These are phyloP conservation scores for Micromussa lordhowensis DNA, from an alignment of 92 coral and sea anemone species.

Conservation along the genomic window DNA sequence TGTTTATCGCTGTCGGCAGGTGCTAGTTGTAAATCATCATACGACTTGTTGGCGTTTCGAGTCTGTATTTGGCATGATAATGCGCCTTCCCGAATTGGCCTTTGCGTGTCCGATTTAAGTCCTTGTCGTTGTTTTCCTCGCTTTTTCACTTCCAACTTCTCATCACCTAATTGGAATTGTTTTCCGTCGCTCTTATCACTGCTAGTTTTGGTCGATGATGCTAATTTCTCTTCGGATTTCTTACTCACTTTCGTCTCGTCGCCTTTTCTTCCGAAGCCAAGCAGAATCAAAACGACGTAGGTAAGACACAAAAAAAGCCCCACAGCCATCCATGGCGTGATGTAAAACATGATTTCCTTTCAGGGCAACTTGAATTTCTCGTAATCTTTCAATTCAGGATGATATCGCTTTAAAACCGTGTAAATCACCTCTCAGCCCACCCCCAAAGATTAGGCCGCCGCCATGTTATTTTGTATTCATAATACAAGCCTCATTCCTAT, in stretches of 20 bases:
- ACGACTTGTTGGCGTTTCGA: slow-evolving; percentile 1
- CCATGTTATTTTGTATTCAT: slow-evolving; percentile 28
- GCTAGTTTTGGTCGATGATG: slow-evolving; percentile 2
- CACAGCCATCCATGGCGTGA: slow-evolving; percentile 58
- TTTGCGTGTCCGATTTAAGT: slow-evolving; percentile 22
- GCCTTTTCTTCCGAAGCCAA: slow-evolving; percentile 28
- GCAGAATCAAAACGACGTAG: slow-evolving; percentile 49
- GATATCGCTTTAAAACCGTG: slow-evolving; percentile 7
- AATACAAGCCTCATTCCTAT: slow-evolving; percentile 28
- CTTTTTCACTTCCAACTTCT: background rate
- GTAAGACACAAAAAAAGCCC: slow-evolving; percentile 60
- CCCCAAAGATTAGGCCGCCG: slow-evolving; percentile 27
- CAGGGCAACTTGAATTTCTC: background rate
- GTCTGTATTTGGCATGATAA: background rate
- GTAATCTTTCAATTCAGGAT: background rate
- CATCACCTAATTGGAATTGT: background rate
- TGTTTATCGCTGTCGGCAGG: slow-evolving; percentile 24
- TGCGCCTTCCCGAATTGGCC: slow-evolving; percentile 13
- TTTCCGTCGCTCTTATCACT: background rate
- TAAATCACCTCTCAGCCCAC: slow-evolving; percentile 16
- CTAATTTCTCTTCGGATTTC: slow-evolving; percentile 18
- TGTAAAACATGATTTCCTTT: slow-evolving; percentile 40
- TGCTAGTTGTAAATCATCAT: slow-evolving; percentile 7
- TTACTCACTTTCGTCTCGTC: slow-evolving; percentile 23
- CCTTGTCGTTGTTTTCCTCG: background rate